phyloP scores from a whole-genome alignment of 1,140 invertebrate species.

The Pygmarrhopalites habei region DNA sequence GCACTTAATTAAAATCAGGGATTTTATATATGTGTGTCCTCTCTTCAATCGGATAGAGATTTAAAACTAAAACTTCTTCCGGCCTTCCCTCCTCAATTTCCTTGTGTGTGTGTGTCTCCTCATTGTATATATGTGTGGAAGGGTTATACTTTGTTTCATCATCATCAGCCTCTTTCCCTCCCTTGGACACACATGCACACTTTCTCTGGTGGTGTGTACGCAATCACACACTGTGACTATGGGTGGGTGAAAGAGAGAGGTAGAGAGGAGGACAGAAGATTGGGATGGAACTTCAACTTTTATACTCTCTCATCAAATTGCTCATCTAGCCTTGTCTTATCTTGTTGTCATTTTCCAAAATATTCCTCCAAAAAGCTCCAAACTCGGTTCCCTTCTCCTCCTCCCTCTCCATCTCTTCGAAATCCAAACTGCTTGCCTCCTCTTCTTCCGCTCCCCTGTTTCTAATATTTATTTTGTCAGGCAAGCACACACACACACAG shows the following conservation, averaged over 20 bases:
- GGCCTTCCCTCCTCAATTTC: neutral
- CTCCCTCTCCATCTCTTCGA: neutral
- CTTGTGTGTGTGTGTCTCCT: too few relatives aligned
- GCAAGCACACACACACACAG: too few relatives aligned
- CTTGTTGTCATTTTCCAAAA: neutral
- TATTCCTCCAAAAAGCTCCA: neutral
- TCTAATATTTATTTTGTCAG: too few relatives aligned
- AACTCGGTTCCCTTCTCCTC: neutral
- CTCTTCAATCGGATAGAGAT: constrained; percentile 6
- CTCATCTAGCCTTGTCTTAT: too few relatives aligned
- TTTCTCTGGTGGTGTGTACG: too few relatives aligned
- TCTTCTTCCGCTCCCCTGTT: neutral
- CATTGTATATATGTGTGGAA: too few relatives aligned
- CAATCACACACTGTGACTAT: too few relatives aligned
- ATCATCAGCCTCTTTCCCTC: too few relatives aligned
- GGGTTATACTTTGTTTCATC: too few relatives aligned
- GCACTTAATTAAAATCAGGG: constrained; percentile 14
- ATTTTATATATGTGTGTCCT: too few relatives aligned
- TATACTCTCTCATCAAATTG: neutral
- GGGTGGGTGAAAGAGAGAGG: too few relatives aligned
- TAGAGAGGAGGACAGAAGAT: neutral
- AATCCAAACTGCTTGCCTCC: neutral
- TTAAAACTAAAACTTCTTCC: constrained; percentile 7
- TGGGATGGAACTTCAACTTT: neutral
- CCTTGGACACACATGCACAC: too few relatives aligned